phyloP scores from a whole-genome alignment of 2,113 vertebrate species.

The Aegypius monachus region DNA sequence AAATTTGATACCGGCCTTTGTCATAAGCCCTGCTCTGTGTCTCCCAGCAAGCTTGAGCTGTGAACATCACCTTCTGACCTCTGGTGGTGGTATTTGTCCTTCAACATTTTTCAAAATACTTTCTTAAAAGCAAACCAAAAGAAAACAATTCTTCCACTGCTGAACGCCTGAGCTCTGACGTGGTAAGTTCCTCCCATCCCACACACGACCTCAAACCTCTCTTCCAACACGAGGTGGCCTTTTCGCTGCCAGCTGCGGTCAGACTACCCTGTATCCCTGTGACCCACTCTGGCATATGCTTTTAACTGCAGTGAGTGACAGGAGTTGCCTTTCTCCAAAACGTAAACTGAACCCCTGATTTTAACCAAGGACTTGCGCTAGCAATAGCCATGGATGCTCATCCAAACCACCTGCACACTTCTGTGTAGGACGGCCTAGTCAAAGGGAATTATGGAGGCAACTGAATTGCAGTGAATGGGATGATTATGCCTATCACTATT shows the following conservation, averaged over 20 bases:
- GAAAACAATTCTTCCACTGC: not conserved
- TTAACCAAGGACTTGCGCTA: not conserved
- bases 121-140: not conserved
- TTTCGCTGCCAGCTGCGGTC: rapidly evolving
- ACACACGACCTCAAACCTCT: not conserved
- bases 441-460: not conserved
- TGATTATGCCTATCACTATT: not conserved
- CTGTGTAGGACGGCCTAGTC: too few species aligned
- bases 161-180: not conserved
- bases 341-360: rapidly evolving
- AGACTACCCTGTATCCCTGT: not conserved
- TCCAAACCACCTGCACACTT: not conserved
- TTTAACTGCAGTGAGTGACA: not conserved
- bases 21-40: too few species aligned
- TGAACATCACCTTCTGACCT: not conserved
- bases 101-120: not conserved
- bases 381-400: not conserved
- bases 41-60: not conserved
- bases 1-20: not conserved
- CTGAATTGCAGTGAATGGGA: not conserved
- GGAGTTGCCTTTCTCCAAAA: not conserved
- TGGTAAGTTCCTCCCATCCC: not conserved
- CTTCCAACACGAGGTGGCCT: not conserved
- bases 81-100: too few species aligned
- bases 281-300: not conserved